phyloP scores from a whole-genome alignment of 1,140 invertebrate genomes.

The Aphelinus certus region DNA sequence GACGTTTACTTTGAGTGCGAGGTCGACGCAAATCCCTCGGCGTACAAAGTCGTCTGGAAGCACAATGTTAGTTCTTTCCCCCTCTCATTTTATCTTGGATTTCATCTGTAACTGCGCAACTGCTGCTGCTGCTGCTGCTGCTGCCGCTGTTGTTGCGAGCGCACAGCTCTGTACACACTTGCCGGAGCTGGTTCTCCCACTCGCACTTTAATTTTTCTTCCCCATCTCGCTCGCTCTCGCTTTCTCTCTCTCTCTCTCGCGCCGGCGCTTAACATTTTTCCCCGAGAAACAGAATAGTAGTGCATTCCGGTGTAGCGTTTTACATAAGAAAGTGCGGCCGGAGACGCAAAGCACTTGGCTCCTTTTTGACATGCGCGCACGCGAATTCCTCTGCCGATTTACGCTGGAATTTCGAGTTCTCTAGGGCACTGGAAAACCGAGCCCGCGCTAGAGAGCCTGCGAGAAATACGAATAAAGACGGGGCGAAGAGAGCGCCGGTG shows the following conservation, averaged over 20 bases:
- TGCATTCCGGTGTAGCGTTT: slow-evolving; percentile 22
- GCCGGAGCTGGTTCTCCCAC: too few relatives aligned
- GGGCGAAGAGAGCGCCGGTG: neutral
- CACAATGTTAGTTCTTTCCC: slow-evolving; percentile 82
- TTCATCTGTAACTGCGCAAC: slow-evolving; percentile 1
- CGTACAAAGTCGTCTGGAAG: slow-evolving; percentile 90
- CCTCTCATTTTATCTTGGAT: neutral
- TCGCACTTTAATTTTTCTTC: slow-evolving; percentile 17
- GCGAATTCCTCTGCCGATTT: slow-evolving; percentile 34
- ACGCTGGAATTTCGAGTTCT: slow-evolving; percentile 21
- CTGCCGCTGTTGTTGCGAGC: neutral
- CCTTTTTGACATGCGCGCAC: slow-evolving; percentile 13
- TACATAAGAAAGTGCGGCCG: slow-evolving; percentile 22
- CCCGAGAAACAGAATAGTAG: slow-evolving; percentile 5
- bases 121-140: neutral
- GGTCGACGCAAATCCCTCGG: slow-evolving; percentile 83
- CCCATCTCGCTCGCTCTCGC: neutral
- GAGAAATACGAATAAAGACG: neutral
- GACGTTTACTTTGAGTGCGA: slow-evolving; percentile 92
- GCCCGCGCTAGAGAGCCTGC: neutral
- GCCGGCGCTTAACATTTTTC: neutral
- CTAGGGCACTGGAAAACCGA: neutral
- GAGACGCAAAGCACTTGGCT: neutral
- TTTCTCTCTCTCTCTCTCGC: neutral
- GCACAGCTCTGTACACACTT: neutral